phyloP scores from a whole-genome alignment of 2,888 invertebrate species.

The Melipona bicolor region DNA sequence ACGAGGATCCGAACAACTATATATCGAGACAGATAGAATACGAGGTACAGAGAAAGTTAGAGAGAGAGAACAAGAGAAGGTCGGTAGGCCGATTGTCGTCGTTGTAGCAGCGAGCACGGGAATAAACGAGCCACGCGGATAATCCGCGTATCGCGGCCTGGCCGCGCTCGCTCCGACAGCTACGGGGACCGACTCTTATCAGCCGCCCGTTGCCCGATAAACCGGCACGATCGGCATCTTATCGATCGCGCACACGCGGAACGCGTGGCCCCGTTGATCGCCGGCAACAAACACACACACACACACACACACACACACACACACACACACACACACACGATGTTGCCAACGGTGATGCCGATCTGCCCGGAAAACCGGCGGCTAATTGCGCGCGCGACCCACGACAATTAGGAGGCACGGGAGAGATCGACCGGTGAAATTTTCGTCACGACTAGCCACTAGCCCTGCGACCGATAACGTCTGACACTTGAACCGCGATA shows the following conservation, averaged over 20 bases:
- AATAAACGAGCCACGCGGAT: conserved; percentile 67
- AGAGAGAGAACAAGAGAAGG: conserved; percentile 5
- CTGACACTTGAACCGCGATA: conserved; percentile 40
- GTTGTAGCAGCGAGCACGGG: conserved; percentile 49
- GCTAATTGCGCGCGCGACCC: conserved; percentile 45
- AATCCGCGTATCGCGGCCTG: conserved; percentile 63
- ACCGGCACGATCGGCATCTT: conserved; percentile 69
- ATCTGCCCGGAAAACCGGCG: conserved; percentile 38
- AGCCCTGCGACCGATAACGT: conserved; percentile 22
- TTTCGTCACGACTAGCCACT: conserved; percentile 34
- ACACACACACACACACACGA: too few species aligned
- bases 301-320: too few species aligned
- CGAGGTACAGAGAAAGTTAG: not conserved
- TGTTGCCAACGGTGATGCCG: conserved; percentile 5
- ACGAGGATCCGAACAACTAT: not conserved
- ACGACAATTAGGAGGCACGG: conserved; percentile 38
- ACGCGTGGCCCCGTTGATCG: conserved; percentile 11
- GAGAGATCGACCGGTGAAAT: conserved; percentile 1
- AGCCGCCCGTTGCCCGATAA: conserved; percentile 63
- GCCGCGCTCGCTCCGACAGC: conserved; percentile 54
- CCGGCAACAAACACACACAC: not conserved
- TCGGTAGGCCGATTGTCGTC: conserved; percentile 51
- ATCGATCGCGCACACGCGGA: conserved; percentile 68
- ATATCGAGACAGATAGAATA: not conserved
- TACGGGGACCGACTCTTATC: conserved; percentile 65